Percentiles rank a stretch among this genome's conserved stretches.
Conservation (phyloP, 2,113 vertebrate genomes). For the Proteles cristata region DNA sequence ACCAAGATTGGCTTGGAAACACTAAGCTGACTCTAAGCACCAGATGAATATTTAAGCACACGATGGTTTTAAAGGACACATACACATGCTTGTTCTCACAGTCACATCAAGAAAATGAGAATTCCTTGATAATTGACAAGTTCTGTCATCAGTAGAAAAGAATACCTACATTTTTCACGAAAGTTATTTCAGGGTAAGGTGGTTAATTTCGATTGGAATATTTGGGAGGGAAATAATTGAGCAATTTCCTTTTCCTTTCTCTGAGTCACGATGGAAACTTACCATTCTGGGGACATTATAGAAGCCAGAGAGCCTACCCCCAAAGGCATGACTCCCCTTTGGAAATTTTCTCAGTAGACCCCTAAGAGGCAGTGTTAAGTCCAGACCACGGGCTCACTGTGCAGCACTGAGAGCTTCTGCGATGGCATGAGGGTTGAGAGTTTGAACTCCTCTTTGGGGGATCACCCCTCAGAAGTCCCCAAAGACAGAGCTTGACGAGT, state of each 20-base stretch:
- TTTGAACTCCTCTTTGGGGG: background rate
- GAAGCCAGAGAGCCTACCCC: background rate
- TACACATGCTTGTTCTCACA: background rate
- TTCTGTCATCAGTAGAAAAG: background rate
- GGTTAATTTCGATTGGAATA: background rate
- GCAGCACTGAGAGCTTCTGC: background rate
- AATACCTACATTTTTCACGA: background rate
- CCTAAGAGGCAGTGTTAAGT: no score
- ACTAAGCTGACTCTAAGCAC: background rate
- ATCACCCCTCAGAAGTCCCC: background rate
- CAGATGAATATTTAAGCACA: background rate
- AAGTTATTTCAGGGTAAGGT: slow-evolving; percentile 23
- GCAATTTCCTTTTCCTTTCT: slow-evolving; percentile 35
- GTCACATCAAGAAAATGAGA: background rate
- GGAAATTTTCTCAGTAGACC: background rate
- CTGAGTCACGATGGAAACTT: background rate
- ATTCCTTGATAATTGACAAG: background rate
- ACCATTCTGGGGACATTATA: background rate
- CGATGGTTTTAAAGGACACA: background rate
- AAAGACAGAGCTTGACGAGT: background rate
- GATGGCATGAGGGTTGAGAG: background rate
- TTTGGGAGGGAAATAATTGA: background rate
- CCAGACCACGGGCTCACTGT: background rate
- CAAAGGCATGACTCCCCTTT: background rate
- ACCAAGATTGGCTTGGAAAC: background rate